phyloP scores from a whole-genome alignment of 1,140 invertebrate species.

The Pseudomyrmex gracilis region DNA sequence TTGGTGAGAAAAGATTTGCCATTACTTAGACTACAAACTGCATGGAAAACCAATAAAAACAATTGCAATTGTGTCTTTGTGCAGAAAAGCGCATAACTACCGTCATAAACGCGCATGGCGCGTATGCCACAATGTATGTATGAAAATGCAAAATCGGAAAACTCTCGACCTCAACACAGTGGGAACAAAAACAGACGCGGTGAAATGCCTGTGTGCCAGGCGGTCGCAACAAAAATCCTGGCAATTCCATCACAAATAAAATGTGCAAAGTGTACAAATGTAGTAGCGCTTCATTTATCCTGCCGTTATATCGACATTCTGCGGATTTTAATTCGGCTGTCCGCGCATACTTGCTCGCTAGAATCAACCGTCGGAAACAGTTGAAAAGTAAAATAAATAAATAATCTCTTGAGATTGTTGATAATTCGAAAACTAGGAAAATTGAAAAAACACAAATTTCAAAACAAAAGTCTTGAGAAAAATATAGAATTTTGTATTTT shows the following conservation, averaged over 20 bases:
- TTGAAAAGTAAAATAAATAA: neutral
- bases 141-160: conserved; percentile 58
- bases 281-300: conserved; percentile 51
- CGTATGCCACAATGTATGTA: conserved; percentile 2
- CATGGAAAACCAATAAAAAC: conserved; percentile 14
- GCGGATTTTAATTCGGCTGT: conserved; percentile 31
- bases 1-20: neutral
- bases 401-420: neutral
- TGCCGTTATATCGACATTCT: conserved; percentile 51
- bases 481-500: neutral
- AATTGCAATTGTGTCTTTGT: conserved; percentile 42
- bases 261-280: conserved; percentile 52
- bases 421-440: neutral
- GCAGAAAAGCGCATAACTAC: conserved; percentile 45
- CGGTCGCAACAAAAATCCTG: conserved; percentile 55
- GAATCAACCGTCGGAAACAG: conserved; percentile 4
- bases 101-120: conserved; percentile 2
- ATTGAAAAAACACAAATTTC: neutral
- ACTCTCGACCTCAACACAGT: neutral
- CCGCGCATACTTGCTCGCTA: neutral
- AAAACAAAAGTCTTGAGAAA: neutral
- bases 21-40: neutral
- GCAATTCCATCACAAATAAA: conserved; percentile 55
- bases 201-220: conserved; percentile 20
- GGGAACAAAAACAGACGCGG: conserved; percentile 42